Percentiles rank a stretch among this genome's conserved stretches.
Evolutionary conservation across 2,113 vertebrate genomes (phyloP).

Genomic region (Elephantulus edwardii): DNA sequence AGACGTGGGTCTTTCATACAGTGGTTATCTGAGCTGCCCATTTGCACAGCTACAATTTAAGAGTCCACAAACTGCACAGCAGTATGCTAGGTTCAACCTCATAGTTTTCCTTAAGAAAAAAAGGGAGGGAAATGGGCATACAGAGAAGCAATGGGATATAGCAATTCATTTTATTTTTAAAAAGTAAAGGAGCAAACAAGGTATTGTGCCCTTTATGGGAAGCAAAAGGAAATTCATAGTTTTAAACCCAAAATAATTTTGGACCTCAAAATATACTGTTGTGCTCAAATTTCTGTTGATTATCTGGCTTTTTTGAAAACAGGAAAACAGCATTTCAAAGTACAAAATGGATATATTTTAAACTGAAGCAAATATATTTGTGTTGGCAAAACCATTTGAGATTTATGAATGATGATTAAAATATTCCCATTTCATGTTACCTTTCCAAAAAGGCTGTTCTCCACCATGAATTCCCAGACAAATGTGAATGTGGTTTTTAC

Average conservation of each 20-base stretch:
- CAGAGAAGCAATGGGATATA: background rate
- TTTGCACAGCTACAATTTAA: background rate
- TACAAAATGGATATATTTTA: slow-evolving; percentile 69
- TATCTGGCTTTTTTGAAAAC: slow-evolving; percentile 47
- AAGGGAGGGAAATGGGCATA: background rate
- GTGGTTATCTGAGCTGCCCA: background rate
- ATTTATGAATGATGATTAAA: slow-evolving; percentile 78
- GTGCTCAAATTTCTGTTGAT: slow-evolving; percentile 70
- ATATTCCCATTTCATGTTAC: slow-evolving; percentile 75
- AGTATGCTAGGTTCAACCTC: background rate
- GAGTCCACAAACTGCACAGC: background rate
- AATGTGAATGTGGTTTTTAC: slow-evolving; percentile 71
- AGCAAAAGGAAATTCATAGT: slow-evolving; percentile 54
- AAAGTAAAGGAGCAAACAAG: slow-evolving; percentile 25
- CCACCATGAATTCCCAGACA: slow-evolving; percentile 72
- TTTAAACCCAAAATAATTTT: slow-evolving; percentile 62
- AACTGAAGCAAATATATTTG: slow-evolving; percentile 66
- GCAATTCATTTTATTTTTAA: slow-evolving; percentile 38
- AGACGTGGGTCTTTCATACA: background rate
- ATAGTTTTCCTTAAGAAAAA: background rate
- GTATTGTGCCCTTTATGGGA: slow-evolving; percentile 19
- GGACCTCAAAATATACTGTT: slow-evolving; percentile 29
- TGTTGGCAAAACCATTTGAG: slow-evolving; percentile 62
- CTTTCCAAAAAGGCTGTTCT: slow-evolving; percentile 68
- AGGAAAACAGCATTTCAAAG: slow-evolving; percentile 69